Evolutionary conservation across 2,797 vertebrate genomes (phyloP), one percentile per base, ranked within the genome.

Genomic region (Eospalax fontanierii): DNA sequence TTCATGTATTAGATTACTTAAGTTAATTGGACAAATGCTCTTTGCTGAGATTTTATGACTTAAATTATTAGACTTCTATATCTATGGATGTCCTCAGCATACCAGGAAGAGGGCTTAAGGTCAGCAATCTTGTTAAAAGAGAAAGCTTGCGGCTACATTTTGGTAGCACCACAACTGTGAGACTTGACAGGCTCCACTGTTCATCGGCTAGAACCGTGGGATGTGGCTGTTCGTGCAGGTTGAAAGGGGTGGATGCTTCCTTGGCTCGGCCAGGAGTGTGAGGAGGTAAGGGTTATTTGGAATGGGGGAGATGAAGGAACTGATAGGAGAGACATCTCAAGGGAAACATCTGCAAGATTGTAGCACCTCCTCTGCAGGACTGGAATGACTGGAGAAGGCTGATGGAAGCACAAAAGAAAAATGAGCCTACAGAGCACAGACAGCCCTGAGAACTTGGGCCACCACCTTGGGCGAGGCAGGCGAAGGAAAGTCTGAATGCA

Each of bases 1-100:
- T 65, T 82, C 24, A 19, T 43, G 87, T 73, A 28, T 73, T 81
- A 61, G 40, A 43, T 71, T 40, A 33, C 54, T 68, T 57, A 21
- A 18, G 33, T 43, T 90, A 59, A 63, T 94, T 74, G 87, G 86
- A 81, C 90, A 87, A 78, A 7, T 46, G 43, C 28, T 80, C 68
- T 95, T 76, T 86, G 79, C 57, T 40, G 46, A 74, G 75, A 46
- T 82, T 30, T 65, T 73, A 24, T 70, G 54, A 38, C 50, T 82
- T 73, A 57, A 54, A 21, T 70, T 21, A 65, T 65, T 38, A 10
- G 43, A 70, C 89, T 86, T 83, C 74, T 63, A 2, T 4, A 15
- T 80, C 43, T 10, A 19, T 22, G 12, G 63, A 68, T 78, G 59
- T 15, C 14, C 38, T 66, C 43, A 22, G 0, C 14, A 9, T 38